Conservation (phyloP, 2,797 vertebrate species). For the Pseudochromis fuscus region DNA sequence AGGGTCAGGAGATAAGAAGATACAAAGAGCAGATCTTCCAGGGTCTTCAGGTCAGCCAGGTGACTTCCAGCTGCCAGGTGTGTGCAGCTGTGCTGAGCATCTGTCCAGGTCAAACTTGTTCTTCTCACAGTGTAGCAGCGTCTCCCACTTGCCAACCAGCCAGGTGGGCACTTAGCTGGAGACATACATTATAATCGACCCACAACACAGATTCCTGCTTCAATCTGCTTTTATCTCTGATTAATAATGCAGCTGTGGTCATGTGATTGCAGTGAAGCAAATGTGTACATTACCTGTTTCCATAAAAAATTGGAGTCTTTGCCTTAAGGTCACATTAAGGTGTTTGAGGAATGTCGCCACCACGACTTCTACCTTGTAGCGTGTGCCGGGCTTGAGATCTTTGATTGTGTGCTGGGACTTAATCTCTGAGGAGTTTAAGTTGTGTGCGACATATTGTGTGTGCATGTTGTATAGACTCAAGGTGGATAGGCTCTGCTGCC, state of each 20-base stretch:
- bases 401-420: conserved; percentile 76
- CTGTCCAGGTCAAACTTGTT: conserved; percentile 82
- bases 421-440: conserved; percentile 43
- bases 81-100: conserved; percentile 81
- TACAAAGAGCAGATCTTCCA: conserved; percentile 84
- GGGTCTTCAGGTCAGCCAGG: conserved; percentile 86
- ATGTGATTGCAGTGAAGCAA: neutral
- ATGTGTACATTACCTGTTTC: conserved; percentile 87
- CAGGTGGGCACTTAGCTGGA: conserved; percentile 85
- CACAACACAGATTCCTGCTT: neutral
- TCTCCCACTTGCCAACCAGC: conserved; percentile 86
- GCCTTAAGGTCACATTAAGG: conserved; percentile 81
- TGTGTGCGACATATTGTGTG: conserved; percentile 36
- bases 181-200: conserved; percentile 27
- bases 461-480: conserved; percentile 63
- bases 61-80: conserved; percentile 75
- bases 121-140: conserved; percentile 85
- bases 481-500: conserved; percentile 53
- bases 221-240: neutral
- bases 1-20: conserved; percentile 81
- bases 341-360: conserved; percentile 79
- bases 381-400: conserved; percentile 82
- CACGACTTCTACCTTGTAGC: conserved; percentile 80
- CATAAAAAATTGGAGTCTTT: conserved; percentile 81
- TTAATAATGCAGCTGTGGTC: conserved; percentile 1